Percentiles rank a stretch among this genome's conserved stretches.
These are phyloP conservation scores for Neostethus bicornis DNA, from an alignment of 2,797 vertebrate species.

Conservation along the genomic window DNA sequence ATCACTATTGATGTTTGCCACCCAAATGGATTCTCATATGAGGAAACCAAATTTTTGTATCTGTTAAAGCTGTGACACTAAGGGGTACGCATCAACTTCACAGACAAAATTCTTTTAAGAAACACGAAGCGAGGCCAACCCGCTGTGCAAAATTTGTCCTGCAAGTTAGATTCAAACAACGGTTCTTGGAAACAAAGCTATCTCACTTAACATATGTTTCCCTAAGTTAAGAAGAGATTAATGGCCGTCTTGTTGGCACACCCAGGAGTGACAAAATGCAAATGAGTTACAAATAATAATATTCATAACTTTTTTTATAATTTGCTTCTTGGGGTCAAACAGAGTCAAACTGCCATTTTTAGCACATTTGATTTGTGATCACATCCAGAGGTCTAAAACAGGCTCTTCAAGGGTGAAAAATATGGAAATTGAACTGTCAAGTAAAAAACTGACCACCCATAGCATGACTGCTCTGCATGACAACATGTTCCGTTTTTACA, in stretches of 20 bases:
- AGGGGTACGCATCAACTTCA: constrained; percentile 34
- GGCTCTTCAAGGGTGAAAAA: constrained; percentile 36
- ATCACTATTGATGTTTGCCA: constrained; percentile 20
- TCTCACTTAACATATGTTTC: constrained; percentile 52
- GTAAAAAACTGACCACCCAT: constrained; percentile 27
- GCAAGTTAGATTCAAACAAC: constrained; percentile 44
- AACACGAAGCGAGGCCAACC: constrained; percentile 40
- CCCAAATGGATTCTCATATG: constrained; percentile 22
- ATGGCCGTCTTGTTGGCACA: constrained; percentile 25
- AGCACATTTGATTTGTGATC: constrained; percentile 43
- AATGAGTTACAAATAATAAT: constrained; percentile 14
- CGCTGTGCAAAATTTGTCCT: constrained; percentile 35
- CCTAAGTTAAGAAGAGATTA: constrained; percentile 51
- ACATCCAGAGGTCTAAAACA: constrained; percentile 24
- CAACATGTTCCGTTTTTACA: constrained; percentile 45
- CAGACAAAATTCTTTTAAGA: constrained; percentile 26
- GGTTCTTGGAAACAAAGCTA: constrained; percentile 41
- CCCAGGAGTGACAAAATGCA: constrained; percentile 27
- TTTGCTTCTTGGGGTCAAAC: constrained; percentile 40
- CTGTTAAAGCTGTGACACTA: constrained; percentile 43
- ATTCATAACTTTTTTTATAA: constrained; percentile 32
- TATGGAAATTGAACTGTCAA: constrained; percentile 48
- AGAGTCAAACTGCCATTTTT: constrained; percentile 16
- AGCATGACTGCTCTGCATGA: constrained; percentile 31
- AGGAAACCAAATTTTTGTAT: constrained; percentile 39